Percentiles rank a stretch among this genome's conserved stretches.
Conservation (phyloP, 92 coral and sea anemone species). For the Phenganax stokvisi region DNA sequence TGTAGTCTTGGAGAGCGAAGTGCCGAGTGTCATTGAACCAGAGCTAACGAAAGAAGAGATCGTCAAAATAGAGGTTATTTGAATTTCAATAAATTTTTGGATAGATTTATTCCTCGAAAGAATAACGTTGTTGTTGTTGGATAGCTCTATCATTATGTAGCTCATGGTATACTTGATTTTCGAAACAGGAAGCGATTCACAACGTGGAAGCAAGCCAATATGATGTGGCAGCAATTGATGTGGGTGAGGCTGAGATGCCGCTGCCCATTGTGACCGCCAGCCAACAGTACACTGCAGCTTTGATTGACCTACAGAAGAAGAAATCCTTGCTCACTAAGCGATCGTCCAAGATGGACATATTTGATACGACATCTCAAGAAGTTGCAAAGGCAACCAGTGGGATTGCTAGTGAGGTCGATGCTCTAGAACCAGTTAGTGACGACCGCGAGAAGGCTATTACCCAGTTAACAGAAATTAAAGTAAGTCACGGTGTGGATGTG, state of each 20-base stretch:
- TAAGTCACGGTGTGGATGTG: slow-evolving; percentile 23
- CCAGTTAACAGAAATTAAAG: slow-evolving; percentile 64
- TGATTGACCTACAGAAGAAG: slow-evolving; percentile 29
- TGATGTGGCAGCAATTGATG: slow-evolving; percentile 65
- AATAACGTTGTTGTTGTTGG: too few relatives aligned
- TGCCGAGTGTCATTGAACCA: slow-evolving; percentile 70
- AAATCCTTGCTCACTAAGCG: slow-evolving; percentile 61
- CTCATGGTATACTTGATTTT: neutral
- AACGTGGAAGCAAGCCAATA: slow-evolving; percentile 62
- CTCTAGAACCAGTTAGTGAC: slow-evolving; percentile 64
- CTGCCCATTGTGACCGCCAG: slow-evolving; percentile 14
- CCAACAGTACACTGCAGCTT: slow-evolving; percentile 30
- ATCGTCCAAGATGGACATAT: slow-evolving; percentile 63
- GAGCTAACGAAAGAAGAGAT: slow-evolving; percentile 82
- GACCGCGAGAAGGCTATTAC: slow-evolving; percentile 73
- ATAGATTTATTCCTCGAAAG: too few relatives aligned
- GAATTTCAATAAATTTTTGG: neutral
- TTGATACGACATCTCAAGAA: slow-evolving; percentile 62
- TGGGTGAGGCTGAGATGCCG: slow-evolving; percentile 7
- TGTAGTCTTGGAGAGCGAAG: slow-evolving; percentile 74
- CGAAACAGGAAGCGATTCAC: slow-evolving; percentile 10
- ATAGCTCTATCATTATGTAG: too few relatives aligned
- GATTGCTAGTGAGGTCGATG: slow-evolving; percentile 59
- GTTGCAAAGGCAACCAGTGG: slow-evolving; percentile 62
- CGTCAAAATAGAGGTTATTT: slow-evolving; percentile 62